Percentiles rank a stretch among this genome's conserved stretches.
Evolutionary conservation across 2,113 vertebrate genomes (phyloP).

Genomic region (Psophia crepitans): DNA sequence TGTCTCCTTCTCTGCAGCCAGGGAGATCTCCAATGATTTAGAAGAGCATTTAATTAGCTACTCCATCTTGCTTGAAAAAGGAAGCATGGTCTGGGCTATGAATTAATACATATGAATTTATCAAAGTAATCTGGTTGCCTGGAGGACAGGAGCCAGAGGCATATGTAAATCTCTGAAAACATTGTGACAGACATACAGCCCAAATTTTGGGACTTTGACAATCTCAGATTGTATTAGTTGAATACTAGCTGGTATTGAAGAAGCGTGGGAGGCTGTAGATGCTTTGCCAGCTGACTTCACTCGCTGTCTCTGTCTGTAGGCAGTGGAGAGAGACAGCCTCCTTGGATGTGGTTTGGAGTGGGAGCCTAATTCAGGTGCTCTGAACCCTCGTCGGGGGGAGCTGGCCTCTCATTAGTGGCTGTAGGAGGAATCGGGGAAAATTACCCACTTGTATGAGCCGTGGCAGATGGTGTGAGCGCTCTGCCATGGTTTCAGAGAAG

Average conservation of each 20-base stretch:
- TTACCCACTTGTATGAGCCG: rapidly evolving
- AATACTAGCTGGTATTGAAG: background rate
- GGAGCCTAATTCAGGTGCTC: background rate
- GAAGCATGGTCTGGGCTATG: background rate
- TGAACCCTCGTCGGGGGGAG: background rate
- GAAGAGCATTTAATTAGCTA: background rate
- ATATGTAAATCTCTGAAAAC: background rate
- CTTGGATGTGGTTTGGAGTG: rapidly evolving
- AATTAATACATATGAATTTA: background rate
- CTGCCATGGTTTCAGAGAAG: background rate
- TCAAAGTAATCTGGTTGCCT: background rate
- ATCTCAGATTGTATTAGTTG: background rate
- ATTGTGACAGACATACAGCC: background rate
- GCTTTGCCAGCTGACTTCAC: background rate
- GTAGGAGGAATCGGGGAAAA: background rate
- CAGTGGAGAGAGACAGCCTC: background rate
- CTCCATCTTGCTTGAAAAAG: background rate
- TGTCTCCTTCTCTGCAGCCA: background rate
- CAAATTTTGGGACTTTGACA: background rate
- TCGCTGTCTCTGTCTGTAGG: background rate
- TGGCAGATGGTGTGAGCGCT: background rate
- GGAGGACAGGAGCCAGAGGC: background rate
- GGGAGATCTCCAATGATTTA: background rate
- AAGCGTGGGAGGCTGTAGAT: background rate
- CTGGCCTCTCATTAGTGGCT: background rate